Conservation (phyloP, 92 coral and sea anemone genomes). For the Epizoanthus stellaris region DNA sequence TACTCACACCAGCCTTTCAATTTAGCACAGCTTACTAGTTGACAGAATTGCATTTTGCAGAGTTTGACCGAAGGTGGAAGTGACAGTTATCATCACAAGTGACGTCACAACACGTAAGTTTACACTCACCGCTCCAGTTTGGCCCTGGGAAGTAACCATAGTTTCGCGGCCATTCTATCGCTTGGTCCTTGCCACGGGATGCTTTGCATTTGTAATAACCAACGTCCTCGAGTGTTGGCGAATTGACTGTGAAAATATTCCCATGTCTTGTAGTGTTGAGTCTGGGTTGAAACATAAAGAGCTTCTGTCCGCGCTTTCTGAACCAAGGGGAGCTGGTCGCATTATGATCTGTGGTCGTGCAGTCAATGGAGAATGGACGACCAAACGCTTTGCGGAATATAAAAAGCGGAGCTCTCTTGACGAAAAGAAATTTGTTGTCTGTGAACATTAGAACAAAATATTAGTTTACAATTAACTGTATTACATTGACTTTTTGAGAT, state of each 20-base stretch:
- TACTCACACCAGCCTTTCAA: too few species aligned
- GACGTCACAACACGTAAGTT: too few species aligned
- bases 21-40: too few species aligned
- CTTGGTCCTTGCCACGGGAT: not conserved
- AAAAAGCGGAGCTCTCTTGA: slow-evolving; percentile 19
- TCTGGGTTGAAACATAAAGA: not conserved
- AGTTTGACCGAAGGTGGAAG: too few species aligned
- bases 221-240: slow-evolving; percentile 12
- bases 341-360: slow-evolving; percentile 8
- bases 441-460: not conserved
- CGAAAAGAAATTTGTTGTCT: slow-evolving; percentile 11
- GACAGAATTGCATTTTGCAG: too few species aligned
- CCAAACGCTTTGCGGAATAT: slow-evolving; percentile 16
- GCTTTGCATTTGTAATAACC: slow-evolving; percentile 17
- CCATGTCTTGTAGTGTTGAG: not conserved
- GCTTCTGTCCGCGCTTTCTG: not conserved
- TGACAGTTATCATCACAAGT: too few species aligned
- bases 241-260: slow-evolving; percentile 1
- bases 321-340: slow-evolving; percentile 23
- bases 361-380: slow-evolving; percentile 10
- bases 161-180: slow-evolving; percentile 4
- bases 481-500: too few species aligned
- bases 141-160: slow-evolving; percentile 3
- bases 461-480: too few species aligned
- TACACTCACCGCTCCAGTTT: too few species aligned